Percentiles rank a stretch among this genome's conserved stretches.
Evolutionary conservation across 2,888 invertebrate species (phyloP).

Genomic region (Globia sparganii): DNA sequence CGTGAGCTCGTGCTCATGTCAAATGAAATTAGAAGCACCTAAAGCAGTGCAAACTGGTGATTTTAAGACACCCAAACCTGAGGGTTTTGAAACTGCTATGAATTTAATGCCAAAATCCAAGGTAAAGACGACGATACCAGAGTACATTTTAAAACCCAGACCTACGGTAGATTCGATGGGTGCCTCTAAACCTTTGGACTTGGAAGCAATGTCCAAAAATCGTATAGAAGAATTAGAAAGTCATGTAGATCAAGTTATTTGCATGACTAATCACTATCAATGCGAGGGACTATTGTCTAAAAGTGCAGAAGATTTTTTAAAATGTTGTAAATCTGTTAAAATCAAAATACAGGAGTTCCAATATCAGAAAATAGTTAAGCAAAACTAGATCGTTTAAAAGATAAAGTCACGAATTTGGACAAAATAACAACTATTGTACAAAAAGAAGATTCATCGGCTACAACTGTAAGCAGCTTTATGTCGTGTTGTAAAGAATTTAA

Average conservation of each 20-base stretch:
- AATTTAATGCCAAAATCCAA: background rate
- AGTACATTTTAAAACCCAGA: conserved; percentile 12
- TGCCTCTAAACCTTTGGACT: background rate
- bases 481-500: conserved; percentile 69
- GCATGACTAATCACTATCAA: conserved; percentile 66
- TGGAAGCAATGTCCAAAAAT: background rate
- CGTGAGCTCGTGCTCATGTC: conserved; percentile 19
- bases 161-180: background rate
- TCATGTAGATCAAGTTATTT: conserved; percentile 67
- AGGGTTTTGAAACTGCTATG: background rate
- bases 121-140: background rate
- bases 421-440: conserved; percentile 59
- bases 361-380: conserved; percentile 28
- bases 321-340: conserved; percentile 67
- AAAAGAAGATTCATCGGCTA: conserved; percentile 53
- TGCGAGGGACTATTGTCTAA: conserved; percentile 62
- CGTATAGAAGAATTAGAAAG: conserved; percentile 13
- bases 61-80: background rate
- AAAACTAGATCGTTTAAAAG: conserved; percentile 62
- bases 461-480: conserved; percentile 68
- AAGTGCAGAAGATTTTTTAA: conserved; percentile 68
- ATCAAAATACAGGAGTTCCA: conserved; percentile 65
- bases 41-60: background rate
- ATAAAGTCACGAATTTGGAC: conserved; percentile 65
- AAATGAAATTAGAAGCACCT: background rate